phyloP scores from a whole-genome alignment of 2,113 vertebrate species.

The Verasper variegatus region DNA sequence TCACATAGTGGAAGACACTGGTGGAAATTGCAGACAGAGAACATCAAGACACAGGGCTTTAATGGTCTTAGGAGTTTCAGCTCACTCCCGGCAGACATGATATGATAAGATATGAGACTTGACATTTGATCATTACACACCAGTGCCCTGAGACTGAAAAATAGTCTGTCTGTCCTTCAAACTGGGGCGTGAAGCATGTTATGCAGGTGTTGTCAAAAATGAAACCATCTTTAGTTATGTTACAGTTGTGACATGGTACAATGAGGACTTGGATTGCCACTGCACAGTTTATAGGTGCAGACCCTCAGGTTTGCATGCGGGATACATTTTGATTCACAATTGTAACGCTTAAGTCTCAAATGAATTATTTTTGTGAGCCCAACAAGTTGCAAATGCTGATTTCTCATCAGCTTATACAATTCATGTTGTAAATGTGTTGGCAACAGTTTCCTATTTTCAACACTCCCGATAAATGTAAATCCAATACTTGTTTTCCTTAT shows the following conservation, averaged over 20 bases:
- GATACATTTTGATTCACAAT: too few relatives aligned
- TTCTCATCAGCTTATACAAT: too few relatives aligned
- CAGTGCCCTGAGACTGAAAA: background rate
- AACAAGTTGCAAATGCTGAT: too few relatives aligned
- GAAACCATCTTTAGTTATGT: background rate
- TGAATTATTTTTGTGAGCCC: too few relatives aligned
- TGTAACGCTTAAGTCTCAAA: too few relatives aligned
- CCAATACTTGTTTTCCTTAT: too few relatives aligned
- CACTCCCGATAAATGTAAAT: too few relatives aligned
- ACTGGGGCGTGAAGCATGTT: background rate
- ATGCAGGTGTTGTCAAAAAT: background rate
- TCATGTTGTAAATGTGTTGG: too few relatives aligned
- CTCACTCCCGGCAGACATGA: constrained; percentile 25
- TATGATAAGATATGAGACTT: constrained; percentile 36
- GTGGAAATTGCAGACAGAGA: too few relatives aligned
- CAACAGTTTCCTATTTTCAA: too few relatives aligned
- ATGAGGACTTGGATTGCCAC: background rate
- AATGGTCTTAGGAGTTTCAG: constrained; percentile 29
- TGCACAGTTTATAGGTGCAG: background rate
- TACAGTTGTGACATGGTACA: background rate
- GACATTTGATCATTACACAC: constrained; percentile 6
- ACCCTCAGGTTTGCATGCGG: too few relatives aligned
- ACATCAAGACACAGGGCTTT: constrained; percentile 18
- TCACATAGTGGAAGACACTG: background rate
- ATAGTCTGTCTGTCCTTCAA: background rate